Evolutionary conservation across 2,113 vertebrate genomes (phyloP), one percentile per base, ranked within the genome.

Genomic region (Notothenia coriiceps): DNA sequence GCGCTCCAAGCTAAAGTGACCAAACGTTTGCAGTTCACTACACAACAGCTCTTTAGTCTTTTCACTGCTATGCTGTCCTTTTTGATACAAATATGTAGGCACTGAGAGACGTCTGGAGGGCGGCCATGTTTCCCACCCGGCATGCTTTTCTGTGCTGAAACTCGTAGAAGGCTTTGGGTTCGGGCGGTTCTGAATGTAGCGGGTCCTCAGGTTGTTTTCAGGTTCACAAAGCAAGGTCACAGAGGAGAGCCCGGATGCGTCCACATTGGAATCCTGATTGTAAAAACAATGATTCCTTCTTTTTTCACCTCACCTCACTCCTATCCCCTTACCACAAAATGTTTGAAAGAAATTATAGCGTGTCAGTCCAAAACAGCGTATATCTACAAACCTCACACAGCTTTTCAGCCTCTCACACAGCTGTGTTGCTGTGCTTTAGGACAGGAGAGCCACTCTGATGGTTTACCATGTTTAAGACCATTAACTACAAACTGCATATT

Each of bases 1-100:
- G 74, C 94, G 97, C 0, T 91, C 96, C 55, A 96, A 84, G 5
- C 78, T 94, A 33, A 94, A 89, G 87, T 95, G 93, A 95, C 80
- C 5, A 33, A 20, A 33, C 8, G 6, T 56, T 33, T 50, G 59
- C 79, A 55, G 57, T 67, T 49, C 77, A 81, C 90, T 79, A 86
- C 88, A 85, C 86, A 80, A 87, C 86, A 85, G 90, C 90, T 92
- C 86, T 85, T 85, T 91, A 88, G 92, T 91, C 90, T 90, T 85
- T 88, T 90, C 93, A 92, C 92, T 89, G 89, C 93, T 93, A 73
- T 64, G 90, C 93, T 86, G 91, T 90, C 90, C 90, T 88, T 93
- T 92, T 93, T 93, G 88, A 93, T 90, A 92, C 86, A 50, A 66
- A 83, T 83, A 78, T 74, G 51, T 70, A 82, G 79, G 88, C 90